Evolutionary conservation across 2,888 invertebrate genomes (phyloP).

Genomic region (Stenoptilia bipunctidactyla): DNA sequence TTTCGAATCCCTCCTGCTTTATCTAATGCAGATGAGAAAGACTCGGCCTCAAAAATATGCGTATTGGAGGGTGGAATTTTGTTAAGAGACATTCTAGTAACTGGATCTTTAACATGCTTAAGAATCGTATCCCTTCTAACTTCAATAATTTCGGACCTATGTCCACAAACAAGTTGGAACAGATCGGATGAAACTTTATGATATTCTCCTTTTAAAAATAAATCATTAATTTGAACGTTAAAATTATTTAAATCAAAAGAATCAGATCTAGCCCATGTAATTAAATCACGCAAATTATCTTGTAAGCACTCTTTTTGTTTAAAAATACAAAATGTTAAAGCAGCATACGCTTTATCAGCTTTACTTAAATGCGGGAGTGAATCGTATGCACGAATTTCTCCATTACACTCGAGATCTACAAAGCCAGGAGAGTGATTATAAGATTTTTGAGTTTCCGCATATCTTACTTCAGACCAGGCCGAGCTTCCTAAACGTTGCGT

Average conservation of each 20-base stretch:
- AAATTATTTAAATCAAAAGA: background rate
- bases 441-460: slow-evolving; percentile 11
- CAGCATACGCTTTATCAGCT: slow-evolving; percentile 16
- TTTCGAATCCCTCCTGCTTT: slow-evolving; percentile 17
- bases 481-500: slow-evolving; percentile 8
- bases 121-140: slow-evolving; percentile 11
- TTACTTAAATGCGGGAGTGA: slow-evolving; percentile 10
- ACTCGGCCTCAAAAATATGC: slow-evolving; percentile 11
- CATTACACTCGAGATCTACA: slow-evolving; percentile 14
- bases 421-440: slow-evolving; percentile 15
- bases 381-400: slow-evolving; percentile 16
- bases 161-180: slow-evolving; percentile 10
- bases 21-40: slow-evolving; percentile 12
- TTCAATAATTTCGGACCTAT: slow-evolving; percentile 10
- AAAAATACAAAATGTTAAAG: slow-evolving; percentile 14
- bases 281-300: slow-evolving; percentile 7
- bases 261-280: slow-evolving; percentile 4
- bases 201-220: slow-evolving; percentile 9
- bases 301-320: slow-evolving; percentile 16
- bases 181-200: slow-evolving; percentile 10
- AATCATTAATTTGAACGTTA: slow-evolving; percentile 4
- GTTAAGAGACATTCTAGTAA: slow-evolving; percentile 8
- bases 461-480: slow-evolving; percentile 11
- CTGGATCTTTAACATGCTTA: slow-evolving; percentile 11
- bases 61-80: slow-evolving; percentile 9